phyloP scores from a whole-genome alignment of 2,888 invertebrate species.

The Corythucha ciliata region DNA sequence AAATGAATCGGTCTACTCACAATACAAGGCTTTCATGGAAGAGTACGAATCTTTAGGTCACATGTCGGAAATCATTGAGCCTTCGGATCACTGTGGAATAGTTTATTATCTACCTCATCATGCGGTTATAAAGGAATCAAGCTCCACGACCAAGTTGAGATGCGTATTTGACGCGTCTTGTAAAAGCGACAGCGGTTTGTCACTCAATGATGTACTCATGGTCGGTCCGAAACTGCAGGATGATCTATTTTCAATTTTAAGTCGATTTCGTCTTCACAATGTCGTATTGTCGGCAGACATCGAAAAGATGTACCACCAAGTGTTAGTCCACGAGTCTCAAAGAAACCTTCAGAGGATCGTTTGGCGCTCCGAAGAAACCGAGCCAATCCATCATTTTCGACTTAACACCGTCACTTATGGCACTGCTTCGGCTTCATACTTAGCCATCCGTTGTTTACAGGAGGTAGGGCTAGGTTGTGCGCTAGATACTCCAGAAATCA shows the following conservation, averaged over 20 bases:
- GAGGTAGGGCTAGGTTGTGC: neutral
- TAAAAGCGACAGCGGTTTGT: slow-evolving; percentile 26
- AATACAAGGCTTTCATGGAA: slow-evolving; percentile 29
- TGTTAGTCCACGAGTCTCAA: slow-evolving; percentile 27
- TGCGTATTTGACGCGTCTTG: slow-evolving; percentile 38
- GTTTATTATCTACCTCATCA: slow-evolving; percentile 38
- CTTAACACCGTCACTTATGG: slow-evolving; percentile 35
- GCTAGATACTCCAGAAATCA: neutral
- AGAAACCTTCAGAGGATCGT: slow-evolving; percentile 32
- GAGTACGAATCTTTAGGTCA: slow-evolving; percentile 26
- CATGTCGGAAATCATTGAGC: slow-evolving; percentile 27
- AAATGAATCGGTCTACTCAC: neutral
- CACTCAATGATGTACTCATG: slow-evolving; percentile 24
- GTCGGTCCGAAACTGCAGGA: slow-evolving; percentile 24
- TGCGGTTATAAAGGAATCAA: slow-evolving; percentile 32
- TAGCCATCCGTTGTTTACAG: neutral
- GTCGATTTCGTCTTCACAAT: slow-evolving; percentile 17
- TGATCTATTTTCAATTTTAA: slow-evolving; percentile 18
- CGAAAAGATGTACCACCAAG: slow-evolving; percentile 35
- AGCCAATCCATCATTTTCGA: slow-evolving; percentile 26
- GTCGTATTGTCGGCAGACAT: slow-evolving; percentile 32
- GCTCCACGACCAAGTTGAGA: slow-evolving; percentile 36
- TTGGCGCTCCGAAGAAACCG: slow-evolving; percentile 29
- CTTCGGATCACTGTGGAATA: neutral
- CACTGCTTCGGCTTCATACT: slow-evolving; percentile 31